Base-by-base conservation (phyloP, 2,113 vertebrate species). In the Nesogale talazaci region DNA sequence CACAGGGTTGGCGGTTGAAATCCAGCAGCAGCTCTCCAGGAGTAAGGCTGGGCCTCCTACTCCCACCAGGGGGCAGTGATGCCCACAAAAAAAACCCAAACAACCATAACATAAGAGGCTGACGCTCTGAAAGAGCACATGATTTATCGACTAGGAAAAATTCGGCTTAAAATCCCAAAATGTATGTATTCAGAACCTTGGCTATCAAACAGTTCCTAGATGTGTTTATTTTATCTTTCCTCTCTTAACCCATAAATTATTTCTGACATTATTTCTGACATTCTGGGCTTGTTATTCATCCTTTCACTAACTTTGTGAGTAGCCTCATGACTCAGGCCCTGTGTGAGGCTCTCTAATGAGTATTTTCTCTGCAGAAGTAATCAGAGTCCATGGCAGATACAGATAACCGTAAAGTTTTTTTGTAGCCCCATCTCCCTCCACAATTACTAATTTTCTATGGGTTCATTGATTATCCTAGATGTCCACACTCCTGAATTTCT, bases 251-350 rank as follows among this genome's bases (percentile, higher is more conserved):
- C 10, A 79, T 23, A 63, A 69, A 31, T 57, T 22, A 72, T 72
- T 89, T 69, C 36, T 93, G 23, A 59, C 1, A 31, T 79, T 61
- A 72, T 72, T 89, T 69, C 36, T 93, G 23, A 59, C 1, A 31
- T 79, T 61, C n/a, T n/a, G n/a, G n/a, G 38, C 6, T 69, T 82
- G 9, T 65, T 65, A 61, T 3, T 72, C 16, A 3, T 89, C 83
- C 7, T 8, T 7, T n/a, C 3, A 82, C 61, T 17, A 72, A 36
- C 14, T 80, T 20, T 89, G 23, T 15, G 25, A 75, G 34, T 38
- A 75, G 2, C 25, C 1, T 52, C 15, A 82, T 92, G 38, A 56
- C 23, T 59, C n/a, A 75, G 31, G 10, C 42, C 46, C 1, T 86
- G 42, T 90, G 25, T 42, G 63, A 57, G 14, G 29, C 1, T 11